Conservation (phyloP, 2,797 vertebrate genomes). For the Coracias cyanogaster region DNA sequence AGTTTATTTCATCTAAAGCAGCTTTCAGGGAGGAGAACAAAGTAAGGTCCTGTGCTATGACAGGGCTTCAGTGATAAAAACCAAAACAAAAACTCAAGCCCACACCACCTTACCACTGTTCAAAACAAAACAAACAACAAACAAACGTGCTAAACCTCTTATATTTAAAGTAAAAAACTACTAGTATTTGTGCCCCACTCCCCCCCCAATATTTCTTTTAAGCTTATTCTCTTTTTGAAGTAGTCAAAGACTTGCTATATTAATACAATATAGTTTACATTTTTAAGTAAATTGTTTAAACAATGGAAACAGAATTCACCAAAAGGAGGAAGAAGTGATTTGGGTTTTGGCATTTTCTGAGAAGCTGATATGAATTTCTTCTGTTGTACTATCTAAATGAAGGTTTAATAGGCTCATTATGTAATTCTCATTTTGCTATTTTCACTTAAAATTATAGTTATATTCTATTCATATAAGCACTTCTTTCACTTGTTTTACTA, state of each 20-base stretch:
- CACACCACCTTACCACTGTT: background rate
- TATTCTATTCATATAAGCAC: background rate
- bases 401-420: background rate
- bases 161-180: background rate
- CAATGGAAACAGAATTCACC: background rate
- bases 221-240: background rate
- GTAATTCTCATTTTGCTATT: background rate
- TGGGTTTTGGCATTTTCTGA: background rate
- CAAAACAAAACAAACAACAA: background rate
- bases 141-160: background rate
- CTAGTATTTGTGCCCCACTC: background rate
- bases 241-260: background rate
- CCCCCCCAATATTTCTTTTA: background rate
- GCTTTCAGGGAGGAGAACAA: background rate
- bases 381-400: background rate
- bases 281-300: background rate
- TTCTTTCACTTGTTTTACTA: background rate
- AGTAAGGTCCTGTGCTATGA: background rate
- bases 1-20: background rate
- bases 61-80: background rate
- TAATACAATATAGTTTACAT: background rate
- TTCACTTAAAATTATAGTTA: background rate
- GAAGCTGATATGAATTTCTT: background rate
- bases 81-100: no score
- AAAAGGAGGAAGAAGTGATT: background rate